Base-by-base conservation (phyloP, 2,113 vertebrate species). In the Acrocephalus arundinaceus region DNA sequence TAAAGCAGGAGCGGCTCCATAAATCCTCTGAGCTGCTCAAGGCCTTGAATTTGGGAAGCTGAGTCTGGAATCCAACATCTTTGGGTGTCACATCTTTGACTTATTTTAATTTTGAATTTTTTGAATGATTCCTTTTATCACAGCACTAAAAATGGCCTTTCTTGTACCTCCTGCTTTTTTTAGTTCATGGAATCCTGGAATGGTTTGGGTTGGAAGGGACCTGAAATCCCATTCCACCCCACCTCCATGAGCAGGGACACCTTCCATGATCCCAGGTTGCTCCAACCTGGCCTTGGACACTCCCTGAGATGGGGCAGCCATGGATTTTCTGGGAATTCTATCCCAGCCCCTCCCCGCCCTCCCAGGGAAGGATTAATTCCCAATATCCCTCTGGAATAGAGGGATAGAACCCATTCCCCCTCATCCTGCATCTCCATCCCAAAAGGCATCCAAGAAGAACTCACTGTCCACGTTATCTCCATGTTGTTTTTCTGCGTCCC, bases 391-490 rank as follows among this genome's bases (percentile, higher is more conserved):
- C 6, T 9, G 19, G 37, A 39, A 39, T 39, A 39, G 37, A 39
- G 37, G 37, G 37, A 39, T 39, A 39, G 37, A 67, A 46, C 31
- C 28, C 19, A 1, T 20, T 79, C 25, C 55, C n/a, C 9, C 7
- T 15, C 18, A 7, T 13, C 48, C 35, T 15, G 4, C 7, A 15
- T 0, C 25, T 33, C 57, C 63, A 63, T 7, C 48, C 48, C 72
- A 62, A 76, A 62, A 43, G 4, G 6, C 37, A 46, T 6, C 43
- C 14, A 15, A 51, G 68, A 17, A 28, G 7, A 65, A 93, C 98
- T 98, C 95, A 99, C 99, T 82, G 98, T 99, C 99, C 99, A 99
- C 0, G 98, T 99, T 95, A 99, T 99, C 97, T 99, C 99, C 99
- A 99, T 99, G 87, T 99, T 99, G 97, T 98, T 99, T 90, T 98